These are phyloP conservation scores for Oryzias celebensis DNA, from an alignment of 2,113 vertebrate genomes.

Conservation along the genomic window DNA sequence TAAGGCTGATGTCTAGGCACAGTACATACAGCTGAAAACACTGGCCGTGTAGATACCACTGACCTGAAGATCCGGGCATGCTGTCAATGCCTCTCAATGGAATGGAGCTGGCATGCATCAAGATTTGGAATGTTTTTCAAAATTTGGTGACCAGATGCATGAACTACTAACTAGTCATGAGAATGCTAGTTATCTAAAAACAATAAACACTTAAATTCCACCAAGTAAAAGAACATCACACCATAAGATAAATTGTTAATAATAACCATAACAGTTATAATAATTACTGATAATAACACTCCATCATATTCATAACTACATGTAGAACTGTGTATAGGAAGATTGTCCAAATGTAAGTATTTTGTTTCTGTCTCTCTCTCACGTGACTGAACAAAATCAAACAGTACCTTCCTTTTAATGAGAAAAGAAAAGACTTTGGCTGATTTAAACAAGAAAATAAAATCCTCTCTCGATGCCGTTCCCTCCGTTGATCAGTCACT, in stretches of 20 bases:
- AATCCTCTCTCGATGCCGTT: slow-evolving; percentile 24
- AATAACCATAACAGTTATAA: slow-evolving; percentile 82
- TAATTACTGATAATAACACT: slow-evolving; percentile 82
- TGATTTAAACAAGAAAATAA: slow-evolving; percentile 26
- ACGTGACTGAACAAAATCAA: slow-evolving; percentile 47
- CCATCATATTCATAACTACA: slow-evolving; percentile 83
- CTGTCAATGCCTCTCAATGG: slow-evolving; percentile 67
- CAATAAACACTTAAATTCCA: slow-evolving; percentile 81
- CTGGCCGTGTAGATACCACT: slow-evolving; percentile 45
- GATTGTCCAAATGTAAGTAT: slow-evolving; percentile 75
- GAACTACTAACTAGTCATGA: slow-evolving; percentile 71
- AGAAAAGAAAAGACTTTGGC: slow-evolving; percentile 28
- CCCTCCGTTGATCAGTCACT: slow-evolving; percentile 48
- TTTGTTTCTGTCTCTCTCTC: slow-evolving; percentile 35
- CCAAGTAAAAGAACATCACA: slow-evolving; percentile 81
- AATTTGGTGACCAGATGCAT: slow-evolving; percentile 67
- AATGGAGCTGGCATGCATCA: slow-evolving; percentile 73
- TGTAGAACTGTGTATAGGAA: slow-evolving; percentile 82
- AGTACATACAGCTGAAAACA: slow-evolving; percentile 59
- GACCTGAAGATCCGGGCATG: slow-evolving; percentile 59
- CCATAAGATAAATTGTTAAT: slow-evolving; percentile 80
- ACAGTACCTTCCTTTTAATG: slow-evolving; percentile 21
- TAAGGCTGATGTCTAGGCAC: slow-evolving; percentile 72
- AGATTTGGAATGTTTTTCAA: slow-evolving; percentile 55
- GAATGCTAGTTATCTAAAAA: slow-evolving; percentile 79